Conservation (phyloP, 1,140 invertebrate genomes). For the Drosophila suzukii region DNA sequence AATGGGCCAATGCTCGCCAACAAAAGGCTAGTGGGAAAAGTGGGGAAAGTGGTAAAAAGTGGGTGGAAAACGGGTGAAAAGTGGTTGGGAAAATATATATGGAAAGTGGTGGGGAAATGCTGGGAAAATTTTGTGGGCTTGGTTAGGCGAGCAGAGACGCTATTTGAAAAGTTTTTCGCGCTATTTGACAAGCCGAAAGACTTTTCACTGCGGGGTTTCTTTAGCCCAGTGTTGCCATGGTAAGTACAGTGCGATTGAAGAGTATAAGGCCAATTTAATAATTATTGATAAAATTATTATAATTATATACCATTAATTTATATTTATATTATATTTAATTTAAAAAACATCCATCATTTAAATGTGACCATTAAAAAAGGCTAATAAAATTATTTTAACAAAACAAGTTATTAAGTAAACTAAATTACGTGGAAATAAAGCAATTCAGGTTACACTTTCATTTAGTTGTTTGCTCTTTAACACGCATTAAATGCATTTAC, state of each 20-base stretch:
- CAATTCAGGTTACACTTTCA: no score
- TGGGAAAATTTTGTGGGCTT: constrained; percentile 14
- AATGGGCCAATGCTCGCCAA: constrained; percentile 30
- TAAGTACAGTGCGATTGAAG: constrained; percentile 13
- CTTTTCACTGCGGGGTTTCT: constrained; percentile 41
- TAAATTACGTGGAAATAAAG: no score
- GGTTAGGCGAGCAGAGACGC: constrained; percentile 33
- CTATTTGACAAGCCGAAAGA: constrained; percentile 66
- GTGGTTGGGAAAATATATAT: no score
- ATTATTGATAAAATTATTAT: not conserved
- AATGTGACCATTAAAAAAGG: no score
- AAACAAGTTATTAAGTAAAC: no score
- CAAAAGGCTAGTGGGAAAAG: constrained; percentile 10
- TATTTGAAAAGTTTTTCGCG: constrained; percentile 66
- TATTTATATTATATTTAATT: no score
- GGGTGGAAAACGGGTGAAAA: not conserved
- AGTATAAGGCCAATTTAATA: not conserved
- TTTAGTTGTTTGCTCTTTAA: no score
- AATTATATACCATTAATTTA: no score
- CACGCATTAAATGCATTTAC: no score
- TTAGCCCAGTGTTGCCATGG: constrained; percentile 10
- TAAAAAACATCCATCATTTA: no score
- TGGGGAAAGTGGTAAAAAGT: not conserved
- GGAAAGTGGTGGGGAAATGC: not conserved
- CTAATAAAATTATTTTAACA: no score